Base-by-base conservation (phyloP, 1,140 invertebrate species). In the Drosophila grimshawi region DNA sequence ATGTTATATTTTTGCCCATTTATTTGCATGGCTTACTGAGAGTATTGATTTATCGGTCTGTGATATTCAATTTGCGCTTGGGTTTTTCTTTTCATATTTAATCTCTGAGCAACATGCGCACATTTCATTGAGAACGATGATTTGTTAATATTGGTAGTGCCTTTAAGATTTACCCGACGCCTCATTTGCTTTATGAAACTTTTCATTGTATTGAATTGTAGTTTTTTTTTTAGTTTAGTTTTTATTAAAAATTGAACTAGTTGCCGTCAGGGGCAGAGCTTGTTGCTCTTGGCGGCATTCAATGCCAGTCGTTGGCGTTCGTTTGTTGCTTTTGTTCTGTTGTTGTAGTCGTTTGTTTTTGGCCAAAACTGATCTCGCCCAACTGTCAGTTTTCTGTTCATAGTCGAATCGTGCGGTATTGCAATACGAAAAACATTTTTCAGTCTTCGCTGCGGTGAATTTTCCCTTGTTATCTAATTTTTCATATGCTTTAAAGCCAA, bases 281-380 rank as follows among this genome's bases (percentile, higher is more conserved):
- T 89, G 78, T 89, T 89, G 85, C 85, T 89, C 85, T 89, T 89
- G 85, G 85, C 85, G 67, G 81, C 78, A 80, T 90, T 89, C 85
- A 89, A 86, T 86, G 83, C 83, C 85, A 89, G 68, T 85, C 85
- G 80, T 89, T 65, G 85, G 85, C 82, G 72, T 66, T 83, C 74
- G 74, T 63, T 75, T 76, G 72, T 76, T 78, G 72, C 55, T 75
- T 57, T 63, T 76, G 72, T 59, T 57, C 48, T 90, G 79, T 90
- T 90, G 76, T 90, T 80, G 72, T 90, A 80, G 82, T 90, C 81
- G 83, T 66, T 74, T 66, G 74, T 78, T 72, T 88, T 89, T 89
- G 74, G 78, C 70, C 81, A 90, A 91, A 89, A 91, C 86, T 91
- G 89, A 91, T 91, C 76, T 91, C 89, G 89, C 81, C 80, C 72